Conservation (phyloP, 2,113 vertebrate species). For the Oryzias curvinotus region DNA sequence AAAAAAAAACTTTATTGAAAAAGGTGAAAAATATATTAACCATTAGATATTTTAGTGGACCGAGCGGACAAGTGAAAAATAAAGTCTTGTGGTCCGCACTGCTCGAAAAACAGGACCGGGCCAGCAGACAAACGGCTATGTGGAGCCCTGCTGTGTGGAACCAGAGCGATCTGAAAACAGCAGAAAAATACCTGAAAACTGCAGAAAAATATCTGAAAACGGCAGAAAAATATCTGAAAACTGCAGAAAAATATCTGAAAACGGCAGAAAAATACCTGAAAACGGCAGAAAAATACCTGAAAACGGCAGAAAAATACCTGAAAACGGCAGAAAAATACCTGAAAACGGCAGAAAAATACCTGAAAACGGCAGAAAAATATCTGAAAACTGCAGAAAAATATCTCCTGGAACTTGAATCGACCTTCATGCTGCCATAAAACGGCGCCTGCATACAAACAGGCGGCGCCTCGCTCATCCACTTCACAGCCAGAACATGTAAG, state of each 20-base stretch:
- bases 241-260: constrained; percentile 12
- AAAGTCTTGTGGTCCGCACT: too few species aligned
- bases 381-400: background rate
- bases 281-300: constrained; percentile 8
- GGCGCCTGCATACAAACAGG: constrained; percentile 7
- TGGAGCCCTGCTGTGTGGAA: too few species aligned
- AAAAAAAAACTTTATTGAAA: too few species aligned
- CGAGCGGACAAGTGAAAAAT: too few species aligned
- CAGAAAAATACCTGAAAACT: background rate
- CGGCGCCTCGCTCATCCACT: constrained; percentile 22
- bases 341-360: constrained; percentile 7
- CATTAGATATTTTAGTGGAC: too few species aligned
- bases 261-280: constrained; percentile 7
- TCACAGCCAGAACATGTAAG: constrained; percentile 23
- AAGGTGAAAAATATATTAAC: too few species aligned
- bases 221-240: constrained; percentile 18
- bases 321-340: constrained; percentile 3
- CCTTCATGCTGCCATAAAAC: constrained; percentile 24
- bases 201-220: constrained; percentile 17
- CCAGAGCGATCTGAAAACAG: constrained; percentile 15
- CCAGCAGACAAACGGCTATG: too few species aligned
- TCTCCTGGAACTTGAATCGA: constrained; percentile 27
- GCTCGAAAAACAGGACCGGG: too few species aligned
- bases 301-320: constrained; percentile 10
- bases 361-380: constrained; percentile 13